These are phyloP conservation scores for Vimba vimba DNA, from an alignment of 2,113 vertebrate genomes.

Conservation along the genomic window DNA sequence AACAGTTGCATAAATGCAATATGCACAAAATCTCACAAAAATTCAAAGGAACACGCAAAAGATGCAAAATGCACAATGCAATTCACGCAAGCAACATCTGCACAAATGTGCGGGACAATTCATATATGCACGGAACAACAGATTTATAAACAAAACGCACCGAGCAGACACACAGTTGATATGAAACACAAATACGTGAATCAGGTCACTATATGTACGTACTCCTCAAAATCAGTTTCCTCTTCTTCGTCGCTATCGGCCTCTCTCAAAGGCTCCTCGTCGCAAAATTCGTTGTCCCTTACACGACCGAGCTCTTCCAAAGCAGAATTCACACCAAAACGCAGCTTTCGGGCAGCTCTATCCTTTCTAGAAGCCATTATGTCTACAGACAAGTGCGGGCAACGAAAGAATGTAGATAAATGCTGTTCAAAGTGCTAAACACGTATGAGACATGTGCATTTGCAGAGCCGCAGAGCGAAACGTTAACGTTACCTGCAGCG, in stretches of 20 bases:
- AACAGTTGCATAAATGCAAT: neutral
- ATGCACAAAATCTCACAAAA: neutral
- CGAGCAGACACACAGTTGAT: neutral
- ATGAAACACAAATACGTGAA: neutral
- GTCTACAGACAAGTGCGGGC: neutral
- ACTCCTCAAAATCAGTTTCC: neutral
- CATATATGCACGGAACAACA: neutral
- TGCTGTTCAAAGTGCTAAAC: neutral
- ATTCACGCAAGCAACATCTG: neutral
- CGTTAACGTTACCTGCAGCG: neutral
- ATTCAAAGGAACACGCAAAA: neutral
- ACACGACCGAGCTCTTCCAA: neutral
- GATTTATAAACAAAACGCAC: neutral
- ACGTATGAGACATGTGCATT: neutral
- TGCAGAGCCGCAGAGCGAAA: neutral
- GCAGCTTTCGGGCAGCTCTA: neutral
- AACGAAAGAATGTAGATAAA: neutral
- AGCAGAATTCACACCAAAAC: neutral
- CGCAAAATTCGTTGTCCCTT: neutral
- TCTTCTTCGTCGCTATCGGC: neutral
- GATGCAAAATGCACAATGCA: neutral
- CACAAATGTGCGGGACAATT: neutral
- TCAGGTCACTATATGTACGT: neutral
- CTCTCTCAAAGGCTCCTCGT: neutral
- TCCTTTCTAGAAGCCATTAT: neutral